Base-by-base conservation (phyloP, 1,140 invertebrate species). In the Drosophila sucinea region DNA sequence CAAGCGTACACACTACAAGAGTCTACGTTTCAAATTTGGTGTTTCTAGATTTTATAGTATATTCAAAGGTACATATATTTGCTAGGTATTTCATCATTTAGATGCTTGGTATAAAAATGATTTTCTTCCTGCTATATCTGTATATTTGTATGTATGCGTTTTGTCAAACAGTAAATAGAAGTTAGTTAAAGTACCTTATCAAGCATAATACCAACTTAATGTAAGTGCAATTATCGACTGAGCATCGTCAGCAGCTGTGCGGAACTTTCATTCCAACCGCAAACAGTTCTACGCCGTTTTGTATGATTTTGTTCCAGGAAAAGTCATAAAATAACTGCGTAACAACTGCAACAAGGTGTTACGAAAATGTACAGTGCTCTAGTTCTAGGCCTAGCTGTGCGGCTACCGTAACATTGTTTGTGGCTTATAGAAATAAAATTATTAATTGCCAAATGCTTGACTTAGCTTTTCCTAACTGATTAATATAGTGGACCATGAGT, bases 281-380 rank as follows among this genome's bases (percentile, higher is more conserved):
- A 47, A 60, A 66, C 73, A 71, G 81, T 68, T 76, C 69, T 71
- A 70, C 73, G 80, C 77, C 86, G 86, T 90, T 90, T 90, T 90
- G 86, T 90, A 90, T 79, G 82, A 90, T 83, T 90, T 90, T 90
- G 86, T 90, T 90, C 86, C 71, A 69, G 66, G 86, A 87, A 90
- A 90, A 90, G 82, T 78, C 87, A 65, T 90, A 70, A 90, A 90
- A 90, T 83, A 90, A 90, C 86, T 82, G 86, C 86, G 86, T 90
- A 90, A 83, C 86, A 90, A 90, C 77, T 90, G 87, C 86, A 90
- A 90, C 87, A 90, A 90, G 87, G 77, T 90, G 87, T 90, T 90
- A 83, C 73, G 87, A 73, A 73, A 84, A 78, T 79, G 80, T 82
- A 87, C 81, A 79, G 85, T 80, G 75, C 75, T 61, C 70, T 30